Evolutionary conservation across 2,888 invertebrate species (phyloP), one percentile per base, ranked within the genome.

Genomic region (Terebella lapidaria): DNA sequence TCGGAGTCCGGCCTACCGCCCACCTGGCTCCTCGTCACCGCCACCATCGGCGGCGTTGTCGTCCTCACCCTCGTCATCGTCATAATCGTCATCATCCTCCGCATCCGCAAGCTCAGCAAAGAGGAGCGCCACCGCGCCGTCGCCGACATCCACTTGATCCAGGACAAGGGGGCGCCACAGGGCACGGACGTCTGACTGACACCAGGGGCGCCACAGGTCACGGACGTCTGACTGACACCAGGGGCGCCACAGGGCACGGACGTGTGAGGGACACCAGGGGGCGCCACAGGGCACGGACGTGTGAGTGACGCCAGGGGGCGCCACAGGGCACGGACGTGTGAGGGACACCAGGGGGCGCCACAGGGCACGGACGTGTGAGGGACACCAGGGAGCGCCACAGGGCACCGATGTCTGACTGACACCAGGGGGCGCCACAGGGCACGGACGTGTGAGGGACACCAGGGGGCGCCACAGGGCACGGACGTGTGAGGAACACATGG

Each of bases 1-100:
- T 15, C 22, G 26, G 25, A 27, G 25, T 22, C 26, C 1, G 18
- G 25, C 22, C 42, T 42, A n/a, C 46, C 59, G 2, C 55, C 54
- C n/a, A 22, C 56, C 30, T 59, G 59, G 59, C 52, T 54, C n/a
- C 20, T 60, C 0, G 30, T 56, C 25, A 35, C 29, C 27, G 60
- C 56, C 22, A 45, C 52, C 3, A 27, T 57, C 15, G 60, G 60
- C n/a, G 60, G 60, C 22, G n/a, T 60, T n/a, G 20, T 28, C 35
- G 28, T 60, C 2, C 24, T 60, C 30, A 29, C 49, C 35, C 42
- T 60, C 10, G 25, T 30, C 56, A 20, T 56, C 28, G 51, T 49
- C 35, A n/a, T 55, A 24, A 28, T 54, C 30, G 54, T 54, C 3
- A 29, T 58, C 26, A 29, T 54, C 1, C n/a, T 28, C 28, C 54